These are phyloP conservation scores for Drosophila borealis DNA, from an alignment of 2,888 invertebrate genomes.

Conservation along the genomic window DNA sequence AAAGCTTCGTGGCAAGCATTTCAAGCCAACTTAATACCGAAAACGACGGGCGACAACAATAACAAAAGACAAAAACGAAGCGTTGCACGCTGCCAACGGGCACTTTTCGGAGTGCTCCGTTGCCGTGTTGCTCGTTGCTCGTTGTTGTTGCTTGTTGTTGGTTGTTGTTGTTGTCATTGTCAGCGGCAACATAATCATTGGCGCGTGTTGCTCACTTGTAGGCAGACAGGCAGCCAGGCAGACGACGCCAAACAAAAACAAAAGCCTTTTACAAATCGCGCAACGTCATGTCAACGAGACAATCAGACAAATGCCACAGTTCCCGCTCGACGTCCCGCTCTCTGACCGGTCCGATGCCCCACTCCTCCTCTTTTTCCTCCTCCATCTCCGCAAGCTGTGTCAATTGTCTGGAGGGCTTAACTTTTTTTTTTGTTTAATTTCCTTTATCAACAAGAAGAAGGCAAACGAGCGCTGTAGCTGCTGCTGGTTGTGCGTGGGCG, in stretches of 20 bases:
- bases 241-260: conserved; percentile 46
- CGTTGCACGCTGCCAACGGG: conserved; percentile 25
- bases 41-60: conserved; percentile 4
- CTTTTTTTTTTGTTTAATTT: conserved; percentile 69
- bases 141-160: background rate
- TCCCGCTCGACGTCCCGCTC: background rate
- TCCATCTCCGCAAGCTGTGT: conserved; percentile 35
- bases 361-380: background rate
- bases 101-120: conserved; percentile 60
- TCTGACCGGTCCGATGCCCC: background rate
- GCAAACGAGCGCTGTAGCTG: conserved; percentile 41
- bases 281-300: conserved; percentile 77
- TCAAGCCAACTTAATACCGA: conserved; percentile 67
- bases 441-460: conserved; percentile 70
- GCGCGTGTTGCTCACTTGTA: conserved; percentile 77
- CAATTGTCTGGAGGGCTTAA: conserved; percentile 76
- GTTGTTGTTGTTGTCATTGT: conserved; percentile 53
- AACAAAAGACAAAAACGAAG: conserved; percentile 3
- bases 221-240: conserved; percentile 50
- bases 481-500: conserved; percentile 9
- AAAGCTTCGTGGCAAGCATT: conserved; percentile 57
- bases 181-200: conserved; percentile 76
- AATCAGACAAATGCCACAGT: conserved; percentile 74
- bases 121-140: conserved; percentile 21
- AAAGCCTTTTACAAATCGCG: conserved; percentile 72